These are phyloP conservation scores for Phainopepla nitens DNA, from an alignment of 2,113 vertebrate species.

Conservation along the genomic window DNA sequence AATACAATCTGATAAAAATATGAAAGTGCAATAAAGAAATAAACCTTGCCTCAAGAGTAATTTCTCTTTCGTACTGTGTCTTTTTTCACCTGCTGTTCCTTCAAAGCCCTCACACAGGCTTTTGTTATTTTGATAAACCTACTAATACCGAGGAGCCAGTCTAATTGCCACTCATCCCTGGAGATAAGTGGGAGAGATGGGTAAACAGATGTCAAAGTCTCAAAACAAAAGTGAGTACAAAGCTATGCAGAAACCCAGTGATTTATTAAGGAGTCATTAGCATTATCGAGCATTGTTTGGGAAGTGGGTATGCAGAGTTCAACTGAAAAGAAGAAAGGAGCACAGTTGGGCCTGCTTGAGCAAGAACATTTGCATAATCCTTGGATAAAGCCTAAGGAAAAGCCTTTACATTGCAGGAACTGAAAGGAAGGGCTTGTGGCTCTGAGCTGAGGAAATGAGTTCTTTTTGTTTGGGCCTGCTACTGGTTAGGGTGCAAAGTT, in stretches of 20 bases:
- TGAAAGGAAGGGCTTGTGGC: neutral
- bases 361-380: conserved; percentile 19
- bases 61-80: neutral
- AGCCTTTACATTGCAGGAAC: neutral
- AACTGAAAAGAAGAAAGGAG: conserved; percentile 24
- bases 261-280: conserved; percentile 38
- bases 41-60: neutral
- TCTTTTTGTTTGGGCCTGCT: neutral
- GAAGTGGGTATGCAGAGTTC: neutral
- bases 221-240: conserved; percentile 44
- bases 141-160: neutral
- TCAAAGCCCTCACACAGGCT: neutral
- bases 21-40: neutral
- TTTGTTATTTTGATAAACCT: conserved; percentile 50
- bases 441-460: neutral
- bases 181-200: conserved; percentile 41
- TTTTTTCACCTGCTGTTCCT: neutral
- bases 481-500: neutral
- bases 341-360: neutral
- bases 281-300: conserved; percentile 21
- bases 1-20: neutral
- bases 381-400: neutral
- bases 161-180: conserved; percentile 40
- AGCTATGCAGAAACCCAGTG: conserved; percentile 24
- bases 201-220: conserved; percentile 33